Conservation (phyloP, 2,888 invertebrate species). For the Erebia aethiops region DNA sequence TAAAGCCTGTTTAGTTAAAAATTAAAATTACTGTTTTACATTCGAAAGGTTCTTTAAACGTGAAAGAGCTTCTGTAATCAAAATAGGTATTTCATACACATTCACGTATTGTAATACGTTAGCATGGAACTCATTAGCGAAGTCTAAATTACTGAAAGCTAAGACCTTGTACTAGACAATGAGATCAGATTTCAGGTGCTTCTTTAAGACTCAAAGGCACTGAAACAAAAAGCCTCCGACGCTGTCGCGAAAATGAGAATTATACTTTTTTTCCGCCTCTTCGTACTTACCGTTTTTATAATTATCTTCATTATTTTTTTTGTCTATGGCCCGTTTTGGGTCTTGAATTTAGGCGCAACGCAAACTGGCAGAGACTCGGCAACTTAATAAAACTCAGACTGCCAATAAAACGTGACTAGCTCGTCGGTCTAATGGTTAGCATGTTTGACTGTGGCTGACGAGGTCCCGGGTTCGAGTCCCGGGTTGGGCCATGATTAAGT, state of each 20-base stretch:
- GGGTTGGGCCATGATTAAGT: too few species aligned
- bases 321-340: not conserved
- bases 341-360: too few species aligned
- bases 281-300: not conserved
- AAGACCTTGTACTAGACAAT: not conserved
- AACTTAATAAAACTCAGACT: too few species aligned
- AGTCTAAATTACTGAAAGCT: not conserved
- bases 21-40: too few species aligned
- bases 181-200: slow-evolving; percentile 12
- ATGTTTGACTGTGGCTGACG: too few species aligned
- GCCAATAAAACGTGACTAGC: too few species aligned
- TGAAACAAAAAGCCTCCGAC: slow-evolving; percentile 7
- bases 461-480: too few species aligned
- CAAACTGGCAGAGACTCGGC: too few species aligned
- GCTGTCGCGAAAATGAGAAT: not conserved
- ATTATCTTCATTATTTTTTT: slow-evolving; percentile 10
- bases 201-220: slow-evolving; percentile 6
- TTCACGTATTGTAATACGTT: too few species aligned
- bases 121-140: not conserved
- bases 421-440: too few species aligned
- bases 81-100: not conserved
- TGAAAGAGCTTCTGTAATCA: not conserved
- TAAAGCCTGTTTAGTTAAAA: too few species aligned
- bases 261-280: not conserved
- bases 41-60: too few species aligned